phyloP scores from a whole-genome alignment of 2,888 invertebrate species.

The Orthosia incerta region DNA sequence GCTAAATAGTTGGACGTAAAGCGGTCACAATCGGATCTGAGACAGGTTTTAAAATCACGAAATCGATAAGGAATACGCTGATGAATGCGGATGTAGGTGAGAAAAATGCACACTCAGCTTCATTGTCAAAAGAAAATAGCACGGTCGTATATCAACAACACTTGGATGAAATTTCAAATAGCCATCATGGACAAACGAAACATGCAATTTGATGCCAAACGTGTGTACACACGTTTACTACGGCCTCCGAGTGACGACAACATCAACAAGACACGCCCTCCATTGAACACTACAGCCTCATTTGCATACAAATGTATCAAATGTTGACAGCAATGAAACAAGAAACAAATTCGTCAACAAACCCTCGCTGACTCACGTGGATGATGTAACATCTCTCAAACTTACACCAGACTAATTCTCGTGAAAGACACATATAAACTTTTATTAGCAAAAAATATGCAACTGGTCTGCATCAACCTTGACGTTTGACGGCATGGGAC shows the following conservation, averaged over 20 bases:
- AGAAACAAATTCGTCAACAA: slow-evolving; percentile 54
- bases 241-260: slow-evolving; percentile 59
- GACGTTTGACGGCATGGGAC: slow-evolving; percentile 39
- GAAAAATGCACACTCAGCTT: slow-evolving; percentile 40
- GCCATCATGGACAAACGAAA: slow-evolving; percentile 72
- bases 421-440: slow-evolving; percentile 75
- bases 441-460: slow-evolving; percentile 70
- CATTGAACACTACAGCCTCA: slow-evolving; percentile 75
- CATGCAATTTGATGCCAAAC: slow-evolving; percentile 74
- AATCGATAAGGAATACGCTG: slow-evolving; percentile 6
- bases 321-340: slow-evolving; percentile 77
- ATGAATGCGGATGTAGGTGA: slow-evolving; percentile 29
- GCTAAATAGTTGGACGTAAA: background rate
- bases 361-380: slow-evolving; percentile 71
- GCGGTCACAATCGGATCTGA: slow-evolving; percentile 6
- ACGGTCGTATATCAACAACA: slow-evolving; percentile 67
- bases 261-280: slow-evolving; percentile 72
- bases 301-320: slow-evolving; percentile 64
- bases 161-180: slow-evolving; percentile 77
- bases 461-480: slow-evolving; percentile 59
- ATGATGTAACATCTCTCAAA: slow-evolving; percentile 85
- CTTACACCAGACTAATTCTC: slow-evolving; percentile 85
- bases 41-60: slow-evolving; percentile 8
- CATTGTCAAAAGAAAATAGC: slow-evolving; percentile 64
- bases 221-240: slow-evolving; percentile 65